Evolutionary conservation across 2,113 vertebrate genomes (phyloP).

Genomic region (Columbina picui): DNA sequence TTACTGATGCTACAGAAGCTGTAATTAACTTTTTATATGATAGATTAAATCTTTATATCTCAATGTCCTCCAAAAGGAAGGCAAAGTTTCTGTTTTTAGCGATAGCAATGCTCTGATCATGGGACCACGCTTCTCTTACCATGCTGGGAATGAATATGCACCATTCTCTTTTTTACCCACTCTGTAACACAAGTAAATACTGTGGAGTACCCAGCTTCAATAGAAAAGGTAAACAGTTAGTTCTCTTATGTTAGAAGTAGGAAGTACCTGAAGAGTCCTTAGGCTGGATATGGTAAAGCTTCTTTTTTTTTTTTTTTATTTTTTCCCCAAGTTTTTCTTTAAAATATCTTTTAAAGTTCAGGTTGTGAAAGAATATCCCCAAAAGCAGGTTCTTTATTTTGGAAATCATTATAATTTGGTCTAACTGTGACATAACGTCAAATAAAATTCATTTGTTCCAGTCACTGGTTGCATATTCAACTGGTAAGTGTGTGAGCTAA

Average conservation of each 20-base stretch:
- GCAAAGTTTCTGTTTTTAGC: neutral
- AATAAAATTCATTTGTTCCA: neutral
- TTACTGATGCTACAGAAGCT: neutral
- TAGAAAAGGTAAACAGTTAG: neutral
- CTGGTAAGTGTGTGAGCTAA: neutral
- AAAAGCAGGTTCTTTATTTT: neutral
- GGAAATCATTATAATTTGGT: neutral
- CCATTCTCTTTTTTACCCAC: rapidly evolving
- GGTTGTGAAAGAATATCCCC: neutral
- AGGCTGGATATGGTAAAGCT: neutral
- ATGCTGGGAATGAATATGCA: neutral
- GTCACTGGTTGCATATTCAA: neutral
- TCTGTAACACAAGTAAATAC: neutral
- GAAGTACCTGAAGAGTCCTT: neutral
- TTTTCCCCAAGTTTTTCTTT: neutral
- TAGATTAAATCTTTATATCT: neutral
- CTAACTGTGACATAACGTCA: neutral
- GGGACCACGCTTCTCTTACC: neutral
- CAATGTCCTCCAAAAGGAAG: neutral
- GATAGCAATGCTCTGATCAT: neutral
- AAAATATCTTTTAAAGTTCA: neutral
- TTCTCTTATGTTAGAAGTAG: neutral
- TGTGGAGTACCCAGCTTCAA: neutral
- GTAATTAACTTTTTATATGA: neutral
- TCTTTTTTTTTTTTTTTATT: neutral